These are phyloP conservation scores for Meta bourneti DNA, from an alignment of 2,888 invertebrate genomes.

Conservation along the genomic window DNA sequence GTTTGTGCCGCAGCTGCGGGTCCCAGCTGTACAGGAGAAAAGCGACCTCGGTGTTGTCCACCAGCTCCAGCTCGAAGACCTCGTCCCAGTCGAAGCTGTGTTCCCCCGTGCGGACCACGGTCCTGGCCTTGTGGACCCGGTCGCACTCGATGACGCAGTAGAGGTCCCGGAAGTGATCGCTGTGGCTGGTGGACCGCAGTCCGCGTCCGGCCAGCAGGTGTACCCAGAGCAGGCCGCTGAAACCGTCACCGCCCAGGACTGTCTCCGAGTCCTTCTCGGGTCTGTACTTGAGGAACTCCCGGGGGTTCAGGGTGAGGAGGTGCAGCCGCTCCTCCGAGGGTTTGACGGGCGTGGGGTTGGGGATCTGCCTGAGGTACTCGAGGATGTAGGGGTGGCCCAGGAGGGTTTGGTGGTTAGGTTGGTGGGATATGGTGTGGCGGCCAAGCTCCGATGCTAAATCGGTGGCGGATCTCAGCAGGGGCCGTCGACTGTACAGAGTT, in stretches of 20 bases:
- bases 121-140: slow-evolving; percentile 96
- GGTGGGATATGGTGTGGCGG: slow-evolving; percentile 70
- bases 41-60: slow-evolving; percentile 95
- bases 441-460: slow-evolving; percentile 65
- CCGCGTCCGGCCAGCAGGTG: slow-evolving; percentile 93
- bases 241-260: slow-evolving; percentile 82
- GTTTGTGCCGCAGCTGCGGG: slow-evolving; percentile 97
- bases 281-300: slow-evolving; percentile 91
- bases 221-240: slow-evolving; percentile 94
- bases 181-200: slow-evolving; percentile 81
- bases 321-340: slow-evolving; percentile 77
- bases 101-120: slow-evolving; percentile 96
- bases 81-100: slow-evolving; percentile 99
- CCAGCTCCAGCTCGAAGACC: slow-evolving; percentile 97
- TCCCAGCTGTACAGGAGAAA: slow-evolving; percentile 99
- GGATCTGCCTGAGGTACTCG: slow-evolving; percentile 76
- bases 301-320: slow-evolving; percentile 77
- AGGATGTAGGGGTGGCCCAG: slow-evolving; percentile 72
- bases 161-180: slow-evolving; percentile 86
- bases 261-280: slow-evolving; percentile 76
- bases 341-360: slow-evolving; percentile 78
- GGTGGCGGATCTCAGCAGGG: slow-evolving; percentile 66
- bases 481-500: slow-evolving; percentile 64
- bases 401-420: slow-evolving; percentile 59
- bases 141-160: slow-evolving; percentile 99